phyloP scores from a whole-genome alignment of 2,888 invertebrate genomes.

The Yponomeuta cagnagella region DNA sequence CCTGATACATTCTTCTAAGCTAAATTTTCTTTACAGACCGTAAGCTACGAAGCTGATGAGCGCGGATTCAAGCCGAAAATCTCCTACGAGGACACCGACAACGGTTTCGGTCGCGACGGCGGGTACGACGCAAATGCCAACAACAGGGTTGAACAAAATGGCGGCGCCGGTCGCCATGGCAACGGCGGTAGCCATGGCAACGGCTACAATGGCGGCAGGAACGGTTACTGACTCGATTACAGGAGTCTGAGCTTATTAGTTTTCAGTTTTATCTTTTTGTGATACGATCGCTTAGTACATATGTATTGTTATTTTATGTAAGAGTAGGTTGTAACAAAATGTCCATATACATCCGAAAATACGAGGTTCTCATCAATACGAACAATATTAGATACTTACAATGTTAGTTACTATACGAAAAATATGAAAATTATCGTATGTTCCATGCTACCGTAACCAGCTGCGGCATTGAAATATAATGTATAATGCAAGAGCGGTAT shows the following conservation, averaged over 20 bases:
- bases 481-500: too few relatives aligned
- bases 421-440: not conserved
- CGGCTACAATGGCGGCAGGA: constrained; percentile 24
- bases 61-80: constrained; percentile 80
- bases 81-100: constrained; percentile 76
- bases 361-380: too few relatives aligned
- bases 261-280: constrained; percentile 22
- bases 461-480: too few relatives aligned
- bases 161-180: constrained; percentile 25
- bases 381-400: too few relatives aligned
- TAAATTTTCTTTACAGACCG: constrained; percentile 57
- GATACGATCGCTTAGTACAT: constrained; percentile 19
- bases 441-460: too few relatives aligned
- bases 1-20: not conserved
- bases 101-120: constrained; percentile 32
- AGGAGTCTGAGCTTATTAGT: constrained; percentile 13
- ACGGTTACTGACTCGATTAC: constrained; percentile 23
- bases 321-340: too few relatives aligned
- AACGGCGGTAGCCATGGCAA: constrained; percentile 21
- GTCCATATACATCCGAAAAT: too few relatives aligned
- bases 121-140: constrained; percentile 10
- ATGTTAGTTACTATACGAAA: too few relatives aligned
- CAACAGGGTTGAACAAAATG: constrained; percentile 28
- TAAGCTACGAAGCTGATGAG: constrained; percentile 80
- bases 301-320: constrained; percentile 23